Evolutionary conservation across 2,113 vertebrate genomes (phyloP).

Genomic region (Mustela nigripes): DNA sequence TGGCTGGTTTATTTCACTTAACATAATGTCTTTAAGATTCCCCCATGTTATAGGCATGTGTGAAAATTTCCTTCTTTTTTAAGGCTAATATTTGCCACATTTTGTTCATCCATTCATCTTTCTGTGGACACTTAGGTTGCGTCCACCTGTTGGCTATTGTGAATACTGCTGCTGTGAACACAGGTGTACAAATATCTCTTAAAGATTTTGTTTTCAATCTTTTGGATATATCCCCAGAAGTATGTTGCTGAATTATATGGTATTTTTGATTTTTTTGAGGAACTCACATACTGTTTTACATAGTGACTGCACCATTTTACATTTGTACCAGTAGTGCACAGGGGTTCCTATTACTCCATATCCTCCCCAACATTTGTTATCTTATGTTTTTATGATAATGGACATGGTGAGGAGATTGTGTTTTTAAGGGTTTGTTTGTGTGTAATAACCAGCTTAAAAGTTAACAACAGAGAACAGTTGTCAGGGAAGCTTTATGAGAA

Average conservation of each 20-base stretch:
- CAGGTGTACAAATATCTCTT: neutral
- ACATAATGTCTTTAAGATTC: neutral
- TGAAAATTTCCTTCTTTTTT: constrained; percentile 37
- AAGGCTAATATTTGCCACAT: constrained; percentile 22
- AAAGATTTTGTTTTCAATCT: neutral
- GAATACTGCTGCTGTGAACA: neutral
- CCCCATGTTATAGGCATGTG: neutral
- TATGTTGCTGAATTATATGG: neutral
- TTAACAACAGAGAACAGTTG: constrained; percentile 2
- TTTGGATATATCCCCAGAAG: neutral
- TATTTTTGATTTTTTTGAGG: constrained; percentile 42
- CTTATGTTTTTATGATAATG: neutral
- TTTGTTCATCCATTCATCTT: neutral
- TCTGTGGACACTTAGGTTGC: neutral
- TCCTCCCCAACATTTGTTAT: neutral
- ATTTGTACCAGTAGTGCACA: neutral
- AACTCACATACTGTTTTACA: neutral
- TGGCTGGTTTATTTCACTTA: constrained; percentile 40
- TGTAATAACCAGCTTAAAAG: constrained; percentile 31
- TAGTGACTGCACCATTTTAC: neutral
- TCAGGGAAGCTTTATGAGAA: constrained; percentile 15
- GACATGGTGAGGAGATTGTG: constrained; percentile 2
- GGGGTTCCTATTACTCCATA: constrained; percentile 1
- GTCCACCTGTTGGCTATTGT: constrained; percentile 13
- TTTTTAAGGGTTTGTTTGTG: constrained; percentile 45